Evolutionary conservation across 92 coral and sea anemone genomes (phyloP), one percentile per base, ranked within the genome.

Genomic region (Epizoanthus fatuus): DNA sequence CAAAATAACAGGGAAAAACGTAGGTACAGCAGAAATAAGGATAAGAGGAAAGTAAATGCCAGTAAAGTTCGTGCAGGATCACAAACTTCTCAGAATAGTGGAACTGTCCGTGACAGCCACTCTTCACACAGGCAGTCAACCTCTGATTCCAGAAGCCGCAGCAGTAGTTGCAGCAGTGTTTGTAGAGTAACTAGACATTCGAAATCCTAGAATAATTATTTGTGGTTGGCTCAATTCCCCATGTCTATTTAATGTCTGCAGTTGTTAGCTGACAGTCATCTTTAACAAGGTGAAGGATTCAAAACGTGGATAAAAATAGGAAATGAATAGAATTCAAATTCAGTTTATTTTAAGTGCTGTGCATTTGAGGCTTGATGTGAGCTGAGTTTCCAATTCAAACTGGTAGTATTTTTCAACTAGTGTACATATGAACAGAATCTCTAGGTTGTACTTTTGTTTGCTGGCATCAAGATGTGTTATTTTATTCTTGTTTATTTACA

Each of bases 121-220:
- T 79, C 65, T 16, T 69, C 85, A 1, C 82, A 69, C 35, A 88
- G 90, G 68, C 91, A 86, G 25, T 66, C 93, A 53, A 75, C 91
- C 15, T 84, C 94, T 6, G 87, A 88, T 59, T 89, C 93, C 19
- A 88, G 94, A 71, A 95, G 97, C 54, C 81, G 92, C 55, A 93
- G 94, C 84, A 87, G 91, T 37, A 87, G 95, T 58, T 89, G 98
- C 80, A 93, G 98, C 63, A 92, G 96, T 63, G 86, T 93, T 59
- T 84, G 90, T 35, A 74, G 88, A 84, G 58, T 56, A 12, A 89
- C 93, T 8, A 89, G 96, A 60, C 81, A 86, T 60, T 87, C 84
- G 57, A 93, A 87, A 71, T 66, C 90, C 47, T 86, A 51, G 82
- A 80, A 56, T 69, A 25, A 11, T 38, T 22, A n/a, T 39, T 77